Percentiles rank a stretch among this genome's conserved stretches.
phyloP scores from a whole-genome alignment of 2,888 invertebrate species.

The Zelleria hepariella region DNA sequence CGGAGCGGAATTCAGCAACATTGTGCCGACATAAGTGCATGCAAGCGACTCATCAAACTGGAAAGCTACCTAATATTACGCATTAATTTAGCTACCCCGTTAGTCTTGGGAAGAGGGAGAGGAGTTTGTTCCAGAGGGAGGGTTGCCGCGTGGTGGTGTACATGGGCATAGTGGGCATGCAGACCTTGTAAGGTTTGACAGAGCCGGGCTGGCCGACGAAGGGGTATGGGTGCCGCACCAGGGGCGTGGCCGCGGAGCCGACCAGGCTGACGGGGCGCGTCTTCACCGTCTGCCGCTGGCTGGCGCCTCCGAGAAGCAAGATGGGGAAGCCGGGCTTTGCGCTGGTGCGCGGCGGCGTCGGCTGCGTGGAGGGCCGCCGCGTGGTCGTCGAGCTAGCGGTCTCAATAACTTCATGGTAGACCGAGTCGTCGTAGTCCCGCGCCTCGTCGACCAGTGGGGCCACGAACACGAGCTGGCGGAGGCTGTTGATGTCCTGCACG shows the following conservation, averaged over 20 bases:
- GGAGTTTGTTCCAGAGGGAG: slow-evolving; percentile 42
- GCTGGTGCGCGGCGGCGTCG: slow-evolving; percentile 11
- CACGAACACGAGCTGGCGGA: slow-evolving; percentile 47
- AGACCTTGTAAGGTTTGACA: slow-evolving; percentile 42
- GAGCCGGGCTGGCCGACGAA: slow-evolving; percentile 41
- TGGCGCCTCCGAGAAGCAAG: slow-evolving; percentile 47
- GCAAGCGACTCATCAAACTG: slow-evolving; percentile 6
- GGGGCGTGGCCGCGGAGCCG: slow-evolving; percentile 48
- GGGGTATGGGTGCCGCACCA: slow-evolving; percentile 51
- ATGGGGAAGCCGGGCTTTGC: slow-evolving; percentile 35
- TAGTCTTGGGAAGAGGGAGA: slow-evolving; percentile 43
- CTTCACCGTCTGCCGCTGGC: slow-evolving; percentile 34
- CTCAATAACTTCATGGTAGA: slow-evolving; percentile 55
- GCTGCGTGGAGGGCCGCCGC: slow-evolving; percentile 19
- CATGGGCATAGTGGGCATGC: slow-evolving; percentile 34
- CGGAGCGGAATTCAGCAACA: slow-evolving; percentile 2
- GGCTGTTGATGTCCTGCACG: slow-evolving; percentile 59
- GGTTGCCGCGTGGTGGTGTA: slow-evolving; percentile 32
- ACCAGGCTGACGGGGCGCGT: slow-evolving; percentile 42
- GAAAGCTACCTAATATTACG: not conserved
- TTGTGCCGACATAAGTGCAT: not conserved
- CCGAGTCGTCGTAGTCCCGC: slow-evolving; percentile 56
- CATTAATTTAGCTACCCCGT: slow-evolving; percentile 1
- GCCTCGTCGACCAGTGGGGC: slow-evolving; percentile 42
- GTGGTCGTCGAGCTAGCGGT: slow-evolving; percentile 34